Conservation (phyloP, 1,140 invertebrate species). For the Carcinoscorpius rotundicauda region DNA sequence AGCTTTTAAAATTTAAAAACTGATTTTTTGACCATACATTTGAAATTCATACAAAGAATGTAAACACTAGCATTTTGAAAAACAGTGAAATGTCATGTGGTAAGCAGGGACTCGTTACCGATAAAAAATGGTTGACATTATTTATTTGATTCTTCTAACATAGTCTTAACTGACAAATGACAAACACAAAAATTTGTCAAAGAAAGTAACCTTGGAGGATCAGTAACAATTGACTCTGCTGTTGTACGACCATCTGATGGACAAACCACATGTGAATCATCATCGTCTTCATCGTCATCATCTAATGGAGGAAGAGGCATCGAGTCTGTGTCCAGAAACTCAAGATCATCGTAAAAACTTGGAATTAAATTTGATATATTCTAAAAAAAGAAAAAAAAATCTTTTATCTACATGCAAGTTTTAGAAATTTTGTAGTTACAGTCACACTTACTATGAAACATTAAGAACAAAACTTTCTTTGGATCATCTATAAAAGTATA, state of each 20-base stretch:
- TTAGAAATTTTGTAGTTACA: neutral
- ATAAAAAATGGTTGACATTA: too few species aligned
- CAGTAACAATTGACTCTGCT: conserved; percentile 14
- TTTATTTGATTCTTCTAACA: too few species aligned
- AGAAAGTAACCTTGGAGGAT: conserved; percentile 9
- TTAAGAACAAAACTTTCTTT: too few species aligned
- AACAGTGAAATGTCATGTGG: too few species aligned
- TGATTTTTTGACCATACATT: too few species aligned
- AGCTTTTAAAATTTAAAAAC: too few species aligned
- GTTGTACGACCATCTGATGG: conserved; percentile 18
- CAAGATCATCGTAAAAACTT: conserved; percentile 23
- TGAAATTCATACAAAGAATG: too few species aligned
- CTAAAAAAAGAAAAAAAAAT: conserved; percentile 11
- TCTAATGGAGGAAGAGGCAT: conserved; percentile 18
- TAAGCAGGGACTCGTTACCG: too few species aligned
- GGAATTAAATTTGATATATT: conserved; percentile 22
- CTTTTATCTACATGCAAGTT: neutral
- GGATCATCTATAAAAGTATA: too few species aligned
- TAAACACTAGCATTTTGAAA: too few species aligned
- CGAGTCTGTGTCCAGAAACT: conserved; percentile 22
- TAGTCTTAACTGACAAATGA: neutral
- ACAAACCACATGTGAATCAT: conserved; percentile 14
- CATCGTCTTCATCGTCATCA: conserved; percentile 19
- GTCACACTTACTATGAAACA: too few species aligned
- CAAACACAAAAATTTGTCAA: neutral